Conservation (phyloP, 2,113 vertebrate species). For the Callipepla californica region DNA sequence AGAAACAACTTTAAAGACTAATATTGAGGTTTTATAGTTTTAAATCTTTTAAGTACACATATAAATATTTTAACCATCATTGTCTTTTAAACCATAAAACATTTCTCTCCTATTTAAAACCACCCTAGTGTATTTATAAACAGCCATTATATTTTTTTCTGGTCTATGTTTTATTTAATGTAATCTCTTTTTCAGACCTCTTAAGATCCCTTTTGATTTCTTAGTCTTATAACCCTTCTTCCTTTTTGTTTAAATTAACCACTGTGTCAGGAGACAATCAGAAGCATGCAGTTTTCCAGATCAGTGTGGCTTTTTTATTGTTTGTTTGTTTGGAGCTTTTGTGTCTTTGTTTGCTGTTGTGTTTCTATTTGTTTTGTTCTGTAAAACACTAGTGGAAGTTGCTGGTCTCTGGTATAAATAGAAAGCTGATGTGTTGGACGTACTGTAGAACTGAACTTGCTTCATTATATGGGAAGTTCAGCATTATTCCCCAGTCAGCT, state of each 20-base stretch:
- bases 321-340: too few species aligned
- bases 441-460: neutral
- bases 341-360: too few species aligned
- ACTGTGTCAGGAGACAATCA: neutral
- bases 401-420: neutral
- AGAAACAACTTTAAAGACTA: neutral
- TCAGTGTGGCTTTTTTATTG: neutral
- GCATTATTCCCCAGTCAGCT: neutral
- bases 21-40: neutral
- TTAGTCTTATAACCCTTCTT: neutral
- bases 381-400: fast-evolving
- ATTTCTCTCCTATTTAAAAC: neutral
- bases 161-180: neutral
- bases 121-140: neutral
- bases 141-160: neutral
- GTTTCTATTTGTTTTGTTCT: neutral
- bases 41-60: neutral
- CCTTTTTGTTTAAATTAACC: neutral
- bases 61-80: neutral
- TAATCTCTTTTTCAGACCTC: neutral
- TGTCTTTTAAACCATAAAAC: neutral
- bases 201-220: neutral
- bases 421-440: neutral
- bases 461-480: neutral
- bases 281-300: neutral